Conservation (phyloP, 2,113 vertebrate genomes). For the Geococcyx californianus region DNA sequence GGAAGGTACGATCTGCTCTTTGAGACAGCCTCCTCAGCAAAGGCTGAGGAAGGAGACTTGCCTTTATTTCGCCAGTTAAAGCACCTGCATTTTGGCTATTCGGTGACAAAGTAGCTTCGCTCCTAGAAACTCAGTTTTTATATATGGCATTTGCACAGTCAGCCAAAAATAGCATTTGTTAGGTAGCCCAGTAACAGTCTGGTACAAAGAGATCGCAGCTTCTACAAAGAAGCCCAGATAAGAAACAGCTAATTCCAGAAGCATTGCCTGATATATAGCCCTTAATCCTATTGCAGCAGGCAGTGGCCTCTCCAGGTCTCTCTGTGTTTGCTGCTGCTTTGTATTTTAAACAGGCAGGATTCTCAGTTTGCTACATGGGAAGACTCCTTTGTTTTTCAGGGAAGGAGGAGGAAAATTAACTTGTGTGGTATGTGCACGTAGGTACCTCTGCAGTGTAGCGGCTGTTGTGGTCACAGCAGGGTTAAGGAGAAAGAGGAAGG, state of each 20-base stretch:
- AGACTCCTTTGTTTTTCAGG: background rate
- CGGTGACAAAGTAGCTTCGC: background rate
- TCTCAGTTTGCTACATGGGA: background rate
- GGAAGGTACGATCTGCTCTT: background rate
- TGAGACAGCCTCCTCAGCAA: background rate
- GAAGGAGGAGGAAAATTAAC: background rate
- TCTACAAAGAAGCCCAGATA: constrained; percentile 50
- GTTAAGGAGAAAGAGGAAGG: constrained; percentile 46
- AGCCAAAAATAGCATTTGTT: constrained; percentile 30
- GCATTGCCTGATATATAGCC: constrained; percentile 35
- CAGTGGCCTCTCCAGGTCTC: background rate
- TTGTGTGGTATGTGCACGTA: fast-evolving
- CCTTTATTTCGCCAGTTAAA: background rate
- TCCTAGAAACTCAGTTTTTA: constrained; percentile 4
- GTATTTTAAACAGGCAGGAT: background rate
- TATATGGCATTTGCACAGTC: background rate
- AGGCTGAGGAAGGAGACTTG: background rate
- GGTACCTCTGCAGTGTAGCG: background rate
- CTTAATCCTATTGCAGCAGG: constrained; percentile 40
- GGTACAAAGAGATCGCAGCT: constrained; percentile 22
- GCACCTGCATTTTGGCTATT: constrained; percentile 11
- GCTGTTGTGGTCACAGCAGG: background rate
- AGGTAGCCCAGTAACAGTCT: constrained; percentile 25
- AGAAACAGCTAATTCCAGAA: constrained; percentile 57
- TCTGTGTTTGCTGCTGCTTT: background rate